Evolutionary conservation across 2,888 invertebrate species (phyloP).

Genomic region (Metacarcinus magister): DNA sequence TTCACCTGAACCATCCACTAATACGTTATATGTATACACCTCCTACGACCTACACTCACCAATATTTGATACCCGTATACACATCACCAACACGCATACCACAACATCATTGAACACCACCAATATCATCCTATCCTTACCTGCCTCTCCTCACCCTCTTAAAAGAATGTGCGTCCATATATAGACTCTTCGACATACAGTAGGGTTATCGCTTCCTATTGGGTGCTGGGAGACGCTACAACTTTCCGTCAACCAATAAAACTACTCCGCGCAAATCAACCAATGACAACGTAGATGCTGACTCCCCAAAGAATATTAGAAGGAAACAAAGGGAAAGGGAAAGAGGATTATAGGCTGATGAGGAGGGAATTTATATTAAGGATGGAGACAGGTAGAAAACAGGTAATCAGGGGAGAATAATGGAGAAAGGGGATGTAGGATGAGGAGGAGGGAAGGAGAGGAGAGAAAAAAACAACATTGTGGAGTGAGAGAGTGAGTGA

Average conservation of each 20-base stretch:
- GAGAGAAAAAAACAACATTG: neutral
- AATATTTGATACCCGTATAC: too few relatives aligned
- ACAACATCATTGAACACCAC: neutral
- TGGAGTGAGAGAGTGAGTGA: neutral
- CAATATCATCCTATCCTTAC: neutral
- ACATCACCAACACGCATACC: too few relatives aligned
- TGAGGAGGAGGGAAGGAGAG: neutral
- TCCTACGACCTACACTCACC: too few relatives aligned
- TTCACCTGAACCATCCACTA: too few relatives aligned
- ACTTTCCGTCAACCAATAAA: neutral
- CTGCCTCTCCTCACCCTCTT: neutral
- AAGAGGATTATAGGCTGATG: neutral
- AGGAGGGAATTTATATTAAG: neutral
- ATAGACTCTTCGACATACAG: neutral
- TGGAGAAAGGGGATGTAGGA: neutral
- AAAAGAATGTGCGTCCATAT: neutral
- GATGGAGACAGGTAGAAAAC: neutral
- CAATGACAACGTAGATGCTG: neutral
- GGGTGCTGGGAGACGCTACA: neutral
- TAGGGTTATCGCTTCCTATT: neutral
- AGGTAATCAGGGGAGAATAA: neutral
- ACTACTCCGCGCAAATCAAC: neutral
- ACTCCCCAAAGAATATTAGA: neutral
- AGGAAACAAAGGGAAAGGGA: too few relatives aligned
- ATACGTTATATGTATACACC: too few relatives aligned